Percentiles rank a stretch among this genome's conserved stretches.
Conservation (phyloP, 2,888 invertebrate genomes). For the Caenorhabditis sp. region DNA sequence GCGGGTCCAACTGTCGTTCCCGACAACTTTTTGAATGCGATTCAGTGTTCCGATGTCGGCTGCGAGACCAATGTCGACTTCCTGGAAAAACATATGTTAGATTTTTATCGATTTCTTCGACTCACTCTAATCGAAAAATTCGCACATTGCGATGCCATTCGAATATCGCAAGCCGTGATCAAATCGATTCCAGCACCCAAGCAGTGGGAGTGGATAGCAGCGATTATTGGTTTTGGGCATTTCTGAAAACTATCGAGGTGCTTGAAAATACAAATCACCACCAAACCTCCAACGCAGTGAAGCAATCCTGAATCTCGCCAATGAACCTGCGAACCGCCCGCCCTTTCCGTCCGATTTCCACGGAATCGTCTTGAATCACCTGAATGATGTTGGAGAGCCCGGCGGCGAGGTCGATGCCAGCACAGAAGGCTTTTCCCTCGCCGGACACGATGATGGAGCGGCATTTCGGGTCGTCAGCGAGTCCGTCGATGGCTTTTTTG, state of each 20-base stretch:
- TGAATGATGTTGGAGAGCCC: conserved; percentile 69
- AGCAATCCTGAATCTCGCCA: conserved; percentile 65
- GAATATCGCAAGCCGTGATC: conserved; percentile 92
- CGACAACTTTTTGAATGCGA: conserved; percentile 92
- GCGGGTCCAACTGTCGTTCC: conserved; percentile 91
- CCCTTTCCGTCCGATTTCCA: conserved; percentile 73
- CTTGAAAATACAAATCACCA: not conserved
- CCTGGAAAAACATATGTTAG: conserved; percentile 84
- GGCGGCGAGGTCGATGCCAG: conserved; percentile 89
- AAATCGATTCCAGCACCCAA: conserved; percentile 95
- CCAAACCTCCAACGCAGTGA: conserved; percentile 69
- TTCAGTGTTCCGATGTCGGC: conserved; percentile 97
- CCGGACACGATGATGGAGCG: conserved; percentile 92
- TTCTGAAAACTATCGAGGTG: conserved; percentile 80
- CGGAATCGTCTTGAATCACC: conserved; percentile 63
- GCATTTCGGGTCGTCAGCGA: conserved; percentile 90
- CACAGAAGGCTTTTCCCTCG: conserved; percentile 91
- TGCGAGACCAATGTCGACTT: conserved; percentile 90
- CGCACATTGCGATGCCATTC: conserved; percentile 93
- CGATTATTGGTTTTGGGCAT: conserved; percentile 94
- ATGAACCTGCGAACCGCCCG: conserved; percentile 64
- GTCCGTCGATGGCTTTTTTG: conserved; percentile 89
- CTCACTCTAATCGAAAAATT: conserved; percentile 91
- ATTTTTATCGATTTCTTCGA: no score
- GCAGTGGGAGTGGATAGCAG: conserved; percentile 92